Evolutionary conservation across 2,888 invertebrate genomes (phyloP), one percentile per base, ranked within the genome.

Genomic region (Calliscelio sp.): DNA sequence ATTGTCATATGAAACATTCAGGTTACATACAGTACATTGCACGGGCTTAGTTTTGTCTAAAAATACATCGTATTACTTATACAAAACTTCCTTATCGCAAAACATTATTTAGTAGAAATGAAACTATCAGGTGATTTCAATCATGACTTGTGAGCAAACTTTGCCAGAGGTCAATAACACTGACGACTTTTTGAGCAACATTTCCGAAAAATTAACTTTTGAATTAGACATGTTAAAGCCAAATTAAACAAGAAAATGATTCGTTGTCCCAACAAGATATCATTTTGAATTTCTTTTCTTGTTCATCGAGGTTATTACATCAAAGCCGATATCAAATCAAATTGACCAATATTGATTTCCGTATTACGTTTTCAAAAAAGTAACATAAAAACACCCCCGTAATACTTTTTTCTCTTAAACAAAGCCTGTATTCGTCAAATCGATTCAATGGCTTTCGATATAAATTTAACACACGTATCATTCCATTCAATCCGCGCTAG

Each of bases 401-500:
- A 49, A n/a, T 41, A n/a, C 14, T 49, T n/a, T 10, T n/a, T 32
- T 71, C 11, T n/a, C 46, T 59, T 63, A 44, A 46, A 65, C 74
- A 75, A 65, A 65, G 22, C 44, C 63, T 44, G 24, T 77, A 59
- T 66, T 49, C 35, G n/a, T 55, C 38, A 71, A 55, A 71, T 57
- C 65, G 66, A 71, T 71, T 80, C 32, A 70, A 79, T 49, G 65
- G 32, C 38, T 75, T 24, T 61, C 46, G 55, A 57, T 70, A 75
- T 57, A 55, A 81, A 63, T 81, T 81, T 68, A 68, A 70, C 70
- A 51, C 44, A 41, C 49, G 28, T 63, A 59, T 71, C 57, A 66
- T 73, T 78, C 20, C 53, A 78, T 78, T 65, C 63, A 53, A 75
- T 70, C 35, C 63, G 41, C 46, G 32, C 57, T 44, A 65, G 71